Percentiles rank a stretch among this genome's conserved stretches.
phyloP scores from a whole-genome alignment of 2,888 invertebrate species.

The Drosophila cracens region DNA sequence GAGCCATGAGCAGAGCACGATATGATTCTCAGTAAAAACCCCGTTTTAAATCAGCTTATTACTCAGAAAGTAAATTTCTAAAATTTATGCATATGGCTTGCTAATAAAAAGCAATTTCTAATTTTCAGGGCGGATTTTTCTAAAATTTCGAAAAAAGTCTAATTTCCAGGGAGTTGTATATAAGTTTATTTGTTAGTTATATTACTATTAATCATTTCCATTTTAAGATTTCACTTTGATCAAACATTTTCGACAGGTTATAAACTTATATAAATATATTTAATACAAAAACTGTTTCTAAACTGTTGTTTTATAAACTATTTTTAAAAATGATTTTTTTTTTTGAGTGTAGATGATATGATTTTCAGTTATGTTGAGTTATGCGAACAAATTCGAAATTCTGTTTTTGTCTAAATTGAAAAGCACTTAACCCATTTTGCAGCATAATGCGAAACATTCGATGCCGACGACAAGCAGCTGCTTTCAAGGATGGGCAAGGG shows the following conservation, averaged over 20 bases:
- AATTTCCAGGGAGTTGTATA: too few relatives aligned
- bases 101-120: too few relatives aligned
- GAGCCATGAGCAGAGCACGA: neutral
- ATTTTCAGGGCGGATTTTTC: too few relatives aligned
- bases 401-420: conserved; percentile 58
- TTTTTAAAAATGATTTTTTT: conserved; percentile 10
- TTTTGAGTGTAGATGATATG: conserved; percentile 39
- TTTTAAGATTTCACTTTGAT: too few relatives aligned
- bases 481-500: conserved; percentile 17
- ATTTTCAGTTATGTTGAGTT: conserved; percentile 31
- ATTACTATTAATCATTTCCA: too few relatives aligned
- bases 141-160: too few relatives aligned
- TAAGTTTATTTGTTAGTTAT: too few relatives aligned
- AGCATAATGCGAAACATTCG: conserved; percentile 73
- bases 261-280: too few relatives aligned
- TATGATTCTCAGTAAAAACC: neutral
- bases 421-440: conserved; percentile 76
- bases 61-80: neutral
- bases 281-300: too few relatives aligned
- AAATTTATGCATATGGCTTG: neutral
- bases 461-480: conserved; percentile 44
- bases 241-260: too few relatives aligned
- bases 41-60: neutral
- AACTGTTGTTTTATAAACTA: too few relatives aligned
- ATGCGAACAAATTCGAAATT: conserved; percentile 25